Conservation (phyloP, 2,797 vertebrate species). For the Scyliorhinus canicula region DNA sequence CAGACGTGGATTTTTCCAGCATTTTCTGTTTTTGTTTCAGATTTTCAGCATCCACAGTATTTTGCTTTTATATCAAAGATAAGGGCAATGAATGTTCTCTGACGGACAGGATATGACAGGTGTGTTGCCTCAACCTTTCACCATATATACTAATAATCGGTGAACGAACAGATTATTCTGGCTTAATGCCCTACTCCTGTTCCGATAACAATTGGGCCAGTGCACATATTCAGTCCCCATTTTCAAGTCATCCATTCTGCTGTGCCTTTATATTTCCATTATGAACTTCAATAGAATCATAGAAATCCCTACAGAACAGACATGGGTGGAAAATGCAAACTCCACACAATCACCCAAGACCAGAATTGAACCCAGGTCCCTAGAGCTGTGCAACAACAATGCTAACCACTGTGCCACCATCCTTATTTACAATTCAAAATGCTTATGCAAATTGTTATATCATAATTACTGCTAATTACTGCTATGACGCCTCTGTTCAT, state of each 20-base stretch:
- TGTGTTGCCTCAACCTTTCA: background rate
- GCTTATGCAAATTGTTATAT: background rate
- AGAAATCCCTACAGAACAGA: too few relatives aligned
- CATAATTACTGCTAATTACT: background rate
- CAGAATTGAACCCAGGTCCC: too few relatives aligned
- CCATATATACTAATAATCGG: background rate
- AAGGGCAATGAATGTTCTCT: background rate
- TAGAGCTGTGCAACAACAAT: too few relatives aligned
- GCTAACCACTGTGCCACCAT: too few relatives aligned
- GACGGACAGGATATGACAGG: too few relatives aligned
- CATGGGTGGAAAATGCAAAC: too few relatives aligned
- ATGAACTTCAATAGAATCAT: background rate
- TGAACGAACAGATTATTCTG: background rate
- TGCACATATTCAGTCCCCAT: background rate
- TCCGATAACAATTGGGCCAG: background rate
- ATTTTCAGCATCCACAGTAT: too few relatives aligned
- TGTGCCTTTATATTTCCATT: background rate
- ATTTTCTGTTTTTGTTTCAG: too few relatives aligned
- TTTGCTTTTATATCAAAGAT: too few relatives aligned
- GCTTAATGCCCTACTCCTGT: background rate
- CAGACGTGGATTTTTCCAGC: too few relatives aligned
- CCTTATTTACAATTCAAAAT: background rate
- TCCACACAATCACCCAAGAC: too few relatives aligned
- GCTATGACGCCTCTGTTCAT: background rate
- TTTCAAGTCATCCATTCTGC: background rate